A percentile compares a stretch with the other conserved stretches of the same genome.
phyloP scores from a whole-genome alignment of 2,113 vertebrate genomes.

The Peromyscus maniculatus region DNA sequence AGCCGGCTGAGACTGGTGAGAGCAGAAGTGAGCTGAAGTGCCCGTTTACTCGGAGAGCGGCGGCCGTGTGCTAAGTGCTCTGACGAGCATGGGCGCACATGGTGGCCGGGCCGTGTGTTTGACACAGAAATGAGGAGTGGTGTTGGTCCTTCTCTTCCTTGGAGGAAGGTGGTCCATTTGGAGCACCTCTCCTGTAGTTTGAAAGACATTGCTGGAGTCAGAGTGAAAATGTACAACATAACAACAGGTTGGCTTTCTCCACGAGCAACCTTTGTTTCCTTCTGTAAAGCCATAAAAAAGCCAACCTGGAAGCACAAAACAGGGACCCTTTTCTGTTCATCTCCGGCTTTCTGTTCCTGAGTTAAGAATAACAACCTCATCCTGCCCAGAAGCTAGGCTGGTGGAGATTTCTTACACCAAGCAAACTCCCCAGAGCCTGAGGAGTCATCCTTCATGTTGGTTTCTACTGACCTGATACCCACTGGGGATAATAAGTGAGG shows the following conservation, averaged over 20 bases:
- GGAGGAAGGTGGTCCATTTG: not conserved
- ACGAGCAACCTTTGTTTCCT: not conserved
- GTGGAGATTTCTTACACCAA: not conserved
- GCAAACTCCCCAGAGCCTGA: not conserved
- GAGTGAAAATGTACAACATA: not conserved
- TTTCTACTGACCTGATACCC: not conserved
- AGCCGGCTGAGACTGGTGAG: not conserved
- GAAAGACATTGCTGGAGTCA: not conserved
- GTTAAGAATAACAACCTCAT: not conserved
- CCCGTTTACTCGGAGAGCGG: fast-evolving
- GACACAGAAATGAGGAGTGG: not conserved
- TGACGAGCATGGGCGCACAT: not conserved
- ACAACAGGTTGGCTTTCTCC: not conserved
- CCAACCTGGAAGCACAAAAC: not conserved
- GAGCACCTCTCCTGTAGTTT: not conserved
- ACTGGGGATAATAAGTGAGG: too few species aligned
- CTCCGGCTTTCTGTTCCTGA: not conserved
- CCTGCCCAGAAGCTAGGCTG: not conserved
- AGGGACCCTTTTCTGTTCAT: not conserved
- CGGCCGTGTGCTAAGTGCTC: fast-evolving
- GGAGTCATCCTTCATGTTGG: not conserved
- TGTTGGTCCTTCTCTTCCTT: not conserved
- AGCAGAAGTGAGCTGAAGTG: not conserved
- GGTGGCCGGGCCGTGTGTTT: not conserved
- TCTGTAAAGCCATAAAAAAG: not conserved